Conservation (phyloP, 2,113 vertebrate genomes). For the Bucco capensis region DNA sequence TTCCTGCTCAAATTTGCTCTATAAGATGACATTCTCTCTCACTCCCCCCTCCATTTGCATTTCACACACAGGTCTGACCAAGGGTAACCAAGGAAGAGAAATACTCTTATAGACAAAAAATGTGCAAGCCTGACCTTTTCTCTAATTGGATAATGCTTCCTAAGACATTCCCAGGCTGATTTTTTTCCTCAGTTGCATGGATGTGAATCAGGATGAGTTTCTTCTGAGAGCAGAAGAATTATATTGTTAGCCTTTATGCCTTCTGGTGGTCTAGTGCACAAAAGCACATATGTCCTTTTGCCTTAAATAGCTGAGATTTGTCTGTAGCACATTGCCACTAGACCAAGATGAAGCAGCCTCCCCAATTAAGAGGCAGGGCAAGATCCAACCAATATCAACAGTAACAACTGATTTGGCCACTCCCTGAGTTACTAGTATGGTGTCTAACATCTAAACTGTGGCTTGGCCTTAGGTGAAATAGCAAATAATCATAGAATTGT, state of each 20-base stretch:
- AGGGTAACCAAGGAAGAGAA: neutral
- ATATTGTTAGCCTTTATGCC: neutral
- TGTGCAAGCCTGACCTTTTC: constrained; percentile 34
- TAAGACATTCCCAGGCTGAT: neutral
- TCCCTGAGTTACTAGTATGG: neutral
- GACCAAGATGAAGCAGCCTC: neutral
- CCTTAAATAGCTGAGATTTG: neutral
- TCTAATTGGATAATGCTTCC: constrained; percentile 5
- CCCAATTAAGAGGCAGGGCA: neutral
- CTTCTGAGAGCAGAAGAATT: neutral
- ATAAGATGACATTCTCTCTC: neutral
- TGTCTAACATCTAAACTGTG: neutral
- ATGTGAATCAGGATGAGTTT: neutral
- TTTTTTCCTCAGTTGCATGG: neutral
- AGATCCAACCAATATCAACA: neutral
- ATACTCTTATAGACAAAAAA: constrained; percentile 9
- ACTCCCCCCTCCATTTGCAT: neutral
- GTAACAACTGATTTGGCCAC: neutral
- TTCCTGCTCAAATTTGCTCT: neutral
- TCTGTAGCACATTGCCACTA: neutral
- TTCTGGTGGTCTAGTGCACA: neutral
- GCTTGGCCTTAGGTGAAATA: neutral
- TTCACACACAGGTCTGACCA: constrained; percentile 30
- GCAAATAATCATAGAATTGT: too few relatives aligned
- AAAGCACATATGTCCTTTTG: neutral